Evolutionary conservation across 2,888 invertebrate species (phyloP), one percentile per base, ranked within the genome.

Genomic region (Zhuqinia jingwanae): DNA sequence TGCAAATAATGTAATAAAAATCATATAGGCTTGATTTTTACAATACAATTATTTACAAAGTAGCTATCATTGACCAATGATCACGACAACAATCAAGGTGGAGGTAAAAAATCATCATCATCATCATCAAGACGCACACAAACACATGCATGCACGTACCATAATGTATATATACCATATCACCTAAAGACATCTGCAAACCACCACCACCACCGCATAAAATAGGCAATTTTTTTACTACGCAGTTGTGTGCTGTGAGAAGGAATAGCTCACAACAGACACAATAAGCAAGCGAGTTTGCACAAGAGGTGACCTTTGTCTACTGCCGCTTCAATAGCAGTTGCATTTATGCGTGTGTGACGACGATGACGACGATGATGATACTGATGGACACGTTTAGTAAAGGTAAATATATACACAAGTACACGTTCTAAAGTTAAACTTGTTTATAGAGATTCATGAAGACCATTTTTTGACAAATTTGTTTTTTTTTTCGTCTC

Each of bases 11-110:
- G 13, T 27, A 30, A 30, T 27, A 53, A n/a, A n/a, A n/a, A n/a
- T n/a, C 42, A 11, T 77, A 77, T 77, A 22, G 6, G 22, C 45
- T 30, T 75, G 53, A 78, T 47, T 65, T 53, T 53, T 79, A 36
- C 36, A 36, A 8, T 36, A 36, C 36, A 36, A 36, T 36, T 8
- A 36, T 6, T 53, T 79, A 79, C 79, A 65, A 42, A 83, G 76
- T 53, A 75, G 84, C 77, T 85, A 73, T 85, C 85, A 85, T 82
- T 82, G 82, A 82, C 56, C 75, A 82, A 70, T 70, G 85, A 85
- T 85, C 85, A 85, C 85, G 85, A 85, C 85, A 80, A 25, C 25
- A 70, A 76, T 85, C 85, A 85, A 85, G 85, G 85, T 85, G 82
- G 82, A 82, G 82, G 82, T 75, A 75, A 75, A 81, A 73, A 36